Evolutionary conservation across 2,888 invertebrate genomes (phyloP).

Genomic region (Ramazzottius varieornatus): DNA sequence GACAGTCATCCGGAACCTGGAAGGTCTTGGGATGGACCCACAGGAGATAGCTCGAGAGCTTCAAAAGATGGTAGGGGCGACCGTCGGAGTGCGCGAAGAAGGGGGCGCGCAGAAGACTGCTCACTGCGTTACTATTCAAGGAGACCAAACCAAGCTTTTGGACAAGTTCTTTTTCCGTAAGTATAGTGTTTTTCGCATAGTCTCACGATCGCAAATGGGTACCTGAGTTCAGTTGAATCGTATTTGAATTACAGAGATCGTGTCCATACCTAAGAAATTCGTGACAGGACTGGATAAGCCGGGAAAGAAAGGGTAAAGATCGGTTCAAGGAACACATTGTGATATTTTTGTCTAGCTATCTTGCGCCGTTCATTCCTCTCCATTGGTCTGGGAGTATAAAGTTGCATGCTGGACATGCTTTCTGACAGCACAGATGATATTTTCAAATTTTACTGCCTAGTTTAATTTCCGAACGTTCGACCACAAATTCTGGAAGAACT

Average conservation of each 20-base stretch:
- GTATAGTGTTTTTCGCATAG: too few species aligned
- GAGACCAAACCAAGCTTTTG: neutral
- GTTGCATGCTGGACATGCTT: too few species aligned
- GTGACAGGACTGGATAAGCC: neutral
- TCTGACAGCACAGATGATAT: too few species aligned
- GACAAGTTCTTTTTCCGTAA: neutral
- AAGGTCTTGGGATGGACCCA: neutral
- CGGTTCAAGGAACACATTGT: too few species aligned
- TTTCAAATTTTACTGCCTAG: too few species aligned
- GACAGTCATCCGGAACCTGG: neutral
- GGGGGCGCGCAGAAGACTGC: neutral
- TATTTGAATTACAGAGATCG: neutral
- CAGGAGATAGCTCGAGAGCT: neutral
- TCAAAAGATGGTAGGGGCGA: neutral
- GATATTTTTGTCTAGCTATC: too few species aligned
- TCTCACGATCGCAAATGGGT: too few species aligned
- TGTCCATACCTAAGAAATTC: neutral
- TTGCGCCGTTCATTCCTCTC: too few species aligned
- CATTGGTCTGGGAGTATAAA: too few species aligned
- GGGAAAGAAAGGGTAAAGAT: neutral
- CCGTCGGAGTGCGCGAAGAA: conserved; percentile 3
- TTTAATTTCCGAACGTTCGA: too few species aligned
- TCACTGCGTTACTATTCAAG: neutral
- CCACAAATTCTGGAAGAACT: too few species aligned
- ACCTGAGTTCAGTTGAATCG: too few species aligned